phyloP scores from a whole-genome alignment of 2,113 vertebrate genomes.

The Amblyopsis rosae region DNA sequence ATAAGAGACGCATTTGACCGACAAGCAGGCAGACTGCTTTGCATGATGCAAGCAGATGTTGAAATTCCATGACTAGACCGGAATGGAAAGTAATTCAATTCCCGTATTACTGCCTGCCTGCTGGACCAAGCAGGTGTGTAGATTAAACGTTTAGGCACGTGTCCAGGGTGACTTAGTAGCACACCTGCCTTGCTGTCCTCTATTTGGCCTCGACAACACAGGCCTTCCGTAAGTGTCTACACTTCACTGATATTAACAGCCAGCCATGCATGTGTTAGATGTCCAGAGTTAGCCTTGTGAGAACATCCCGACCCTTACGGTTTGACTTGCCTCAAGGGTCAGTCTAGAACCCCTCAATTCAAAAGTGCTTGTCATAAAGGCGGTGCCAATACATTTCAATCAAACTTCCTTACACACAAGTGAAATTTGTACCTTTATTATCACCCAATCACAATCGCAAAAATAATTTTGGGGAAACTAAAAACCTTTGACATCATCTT shows the following conservation, averaged over 20 bases:
- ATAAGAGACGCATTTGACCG: not conserved
- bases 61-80: slow-evolving; percentile 48
- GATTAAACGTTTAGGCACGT: slow-evolving; percentile 44
- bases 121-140: slow-evolving; percentile 43
- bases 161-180: not conserved
- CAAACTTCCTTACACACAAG: too few relatives aligned
- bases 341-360: too few relatives aligned
- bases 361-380: too few relatives aligned
- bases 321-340: too few relatives aligned
- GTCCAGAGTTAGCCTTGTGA: too few relatives aligned
- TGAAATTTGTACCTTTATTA: too few relatives aligned
- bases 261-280: too few relatives aligned
- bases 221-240: slow-evolving; percentile 30
- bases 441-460: too few relatives aligned
- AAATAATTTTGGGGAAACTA: too few relatives aligned
- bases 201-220: slow-evolving; percentile 18
- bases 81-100: slow-evolving; percentile 25
- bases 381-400: too few relatives aligned
- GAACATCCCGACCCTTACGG: too few relatives aligned
- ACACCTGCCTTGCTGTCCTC: slow-evolving; percentile 12
- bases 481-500: too few relatives aligned
- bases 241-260: slow-evolving; percentile 13
- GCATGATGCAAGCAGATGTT: slow-evolving; percentile 53
- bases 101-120: slow-evolving; percentile 23
- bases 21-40: not conserved